Conservation (phyloP, 2,888 invertebrate genomes). For the Trileptium ribeirensis region DNA sequence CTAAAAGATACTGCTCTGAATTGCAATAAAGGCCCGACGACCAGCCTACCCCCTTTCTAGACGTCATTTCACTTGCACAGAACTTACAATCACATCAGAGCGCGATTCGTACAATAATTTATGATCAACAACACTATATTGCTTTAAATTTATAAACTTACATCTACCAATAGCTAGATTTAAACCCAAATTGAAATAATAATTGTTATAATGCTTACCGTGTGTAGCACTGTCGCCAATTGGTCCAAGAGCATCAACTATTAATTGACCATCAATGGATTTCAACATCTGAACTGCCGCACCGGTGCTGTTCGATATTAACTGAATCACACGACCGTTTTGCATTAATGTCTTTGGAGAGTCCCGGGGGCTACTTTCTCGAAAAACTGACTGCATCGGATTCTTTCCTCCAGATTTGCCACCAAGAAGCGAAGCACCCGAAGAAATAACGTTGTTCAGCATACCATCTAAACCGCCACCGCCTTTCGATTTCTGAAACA, state of each 20-base stretch:
- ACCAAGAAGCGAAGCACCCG: neutral
- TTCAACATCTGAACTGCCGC: neutral
- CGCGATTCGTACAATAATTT: too few relatives aligned
- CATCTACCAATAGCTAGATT: too few relatives aligned
- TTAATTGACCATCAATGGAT: neutral
- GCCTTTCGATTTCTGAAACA: too few relatives aligned
- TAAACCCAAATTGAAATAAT: too few relatives aligned
- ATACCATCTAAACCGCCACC: neutral
- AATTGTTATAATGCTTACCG: too few relatives aligned
- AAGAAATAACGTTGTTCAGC: neutral
- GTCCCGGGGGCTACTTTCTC: neutral
- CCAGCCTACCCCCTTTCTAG: too few relatives aligned
- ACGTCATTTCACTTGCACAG: too few relatives aligned
- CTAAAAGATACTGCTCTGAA: too few relatives aligned
- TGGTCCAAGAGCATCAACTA: neutral
- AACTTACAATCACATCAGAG: too few relatives aligned
- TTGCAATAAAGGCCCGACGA: too few relatives aligned
- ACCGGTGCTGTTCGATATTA: neutral
- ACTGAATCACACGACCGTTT: neutral
- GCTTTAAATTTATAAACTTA: too few relatives aligned
- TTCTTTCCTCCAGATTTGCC: neutral
- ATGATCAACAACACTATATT: too few relatives aligned
- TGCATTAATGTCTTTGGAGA: neutral
- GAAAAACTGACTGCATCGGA: neutral
- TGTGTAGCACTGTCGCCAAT: neutral